Conservation (phyloP, 2,113 vertebrate species). For the Gambusia holbrooki region DNA sequence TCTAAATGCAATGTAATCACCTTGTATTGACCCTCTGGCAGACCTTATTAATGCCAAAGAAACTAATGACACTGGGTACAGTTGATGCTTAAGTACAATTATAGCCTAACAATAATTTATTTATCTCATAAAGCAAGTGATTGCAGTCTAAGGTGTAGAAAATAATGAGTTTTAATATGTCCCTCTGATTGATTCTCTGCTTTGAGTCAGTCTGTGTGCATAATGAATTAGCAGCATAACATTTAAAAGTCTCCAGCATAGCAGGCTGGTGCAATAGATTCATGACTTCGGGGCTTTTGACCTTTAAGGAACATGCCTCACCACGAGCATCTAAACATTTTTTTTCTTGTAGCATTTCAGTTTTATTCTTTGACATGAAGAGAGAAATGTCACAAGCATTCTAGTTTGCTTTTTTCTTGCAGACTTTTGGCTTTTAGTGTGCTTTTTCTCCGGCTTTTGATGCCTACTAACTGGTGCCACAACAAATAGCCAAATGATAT, state of each 20-base stretch:
- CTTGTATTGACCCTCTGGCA: slow-evolving; percentile 18
- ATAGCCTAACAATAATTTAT: slow-evolving; percentile 15
- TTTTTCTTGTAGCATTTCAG: background rate
- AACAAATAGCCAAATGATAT: too few relatives aligned
- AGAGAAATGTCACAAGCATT: background rate
- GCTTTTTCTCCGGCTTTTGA: too few relatives aligned
- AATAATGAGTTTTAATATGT: slow-evolving; percentile 3
- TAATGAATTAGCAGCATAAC: slow-evolving; percentile 17
- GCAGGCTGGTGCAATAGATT: slow-evolving; percentile 19
- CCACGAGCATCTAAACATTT: slow-evolving; percentile 3
- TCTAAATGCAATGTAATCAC: slow-evolving; percentile 23
- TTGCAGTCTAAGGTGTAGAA: slow-evolving; percentile 37
- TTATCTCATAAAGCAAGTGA: slow-evolving; percentile 5
- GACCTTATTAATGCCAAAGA: slow-evolving; percentile 21
- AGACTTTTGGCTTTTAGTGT: background rate
- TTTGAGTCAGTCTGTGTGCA: background rate
- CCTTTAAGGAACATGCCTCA: slow-evolving; percentile 23
- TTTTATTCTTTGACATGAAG: slow-evolving; percentile 2
- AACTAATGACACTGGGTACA: background rate
- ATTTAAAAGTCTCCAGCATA: slow-evolving; percentile 15
- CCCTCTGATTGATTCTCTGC: slow-evolving; percentile 1
- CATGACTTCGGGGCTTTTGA: slow-evolving; percentile 17
- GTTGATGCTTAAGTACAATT: slow-evolving; percentile 22
- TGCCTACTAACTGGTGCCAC: too few relatives aligned
- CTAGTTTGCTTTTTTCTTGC: background rate